Evolutionary conservation across 2,797 vertebrate species (phyloP).

Genomic region (Australoheros facetus): DNA sequence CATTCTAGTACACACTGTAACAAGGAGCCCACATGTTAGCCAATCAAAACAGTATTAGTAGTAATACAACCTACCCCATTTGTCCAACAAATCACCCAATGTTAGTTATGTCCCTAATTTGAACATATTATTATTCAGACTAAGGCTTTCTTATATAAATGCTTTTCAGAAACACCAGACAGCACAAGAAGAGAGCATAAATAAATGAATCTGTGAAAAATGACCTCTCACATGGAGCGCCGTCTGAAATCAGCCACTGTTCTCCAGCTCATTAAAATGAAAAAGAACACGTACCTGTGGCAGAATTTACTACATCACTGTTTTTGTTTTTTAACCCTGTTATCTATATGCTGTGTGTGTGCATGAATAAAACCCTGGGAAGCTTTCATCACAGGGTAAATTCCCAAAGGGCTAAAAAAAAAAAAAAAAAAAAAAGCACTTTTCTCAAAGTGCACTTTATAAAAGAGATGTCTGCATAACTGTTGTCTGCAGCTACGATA

Average conservation of each 20-base stretch:
- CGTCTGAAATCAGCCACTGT: neutral
- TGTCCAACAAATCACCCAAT: neutral
- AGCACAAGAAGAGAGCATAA: neutral
- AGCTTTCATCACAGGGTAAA: neutral
- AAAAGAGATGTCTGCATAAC: neutral
- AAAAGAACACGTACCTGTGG: neutral
- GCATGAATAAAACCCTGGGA: neutral
- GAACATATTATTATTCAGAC: neutral
- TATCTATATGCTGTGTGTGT: neutral
- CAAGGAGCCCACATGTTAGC: neutral
- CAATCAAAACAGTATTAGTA: neutral
- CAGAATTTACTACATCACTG: neutral
- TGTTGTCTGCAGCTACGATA: neutral
- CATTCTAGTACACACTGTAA: neutral
- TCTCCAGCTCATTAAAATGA: conserved; percentile 1
- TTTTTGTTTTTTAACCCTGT: neutral
- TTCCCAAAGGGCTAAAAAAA: neutral
- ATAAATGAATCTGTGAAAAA: neutral
- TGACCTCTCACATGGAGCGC: fast-evolving
- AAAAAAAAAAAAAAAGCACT: neutral
- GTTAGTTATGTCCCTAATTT: neutral
- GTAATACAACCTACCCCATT: neutral
- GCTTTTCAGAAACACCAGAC: fast-evolving
- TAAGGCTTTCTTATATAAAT: neutral
- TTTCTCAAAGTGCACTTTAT: fast-evolving